Conservation (phyloP, 2,797 vertebrate species). For the Pogonophryne albipinna region DNA sequence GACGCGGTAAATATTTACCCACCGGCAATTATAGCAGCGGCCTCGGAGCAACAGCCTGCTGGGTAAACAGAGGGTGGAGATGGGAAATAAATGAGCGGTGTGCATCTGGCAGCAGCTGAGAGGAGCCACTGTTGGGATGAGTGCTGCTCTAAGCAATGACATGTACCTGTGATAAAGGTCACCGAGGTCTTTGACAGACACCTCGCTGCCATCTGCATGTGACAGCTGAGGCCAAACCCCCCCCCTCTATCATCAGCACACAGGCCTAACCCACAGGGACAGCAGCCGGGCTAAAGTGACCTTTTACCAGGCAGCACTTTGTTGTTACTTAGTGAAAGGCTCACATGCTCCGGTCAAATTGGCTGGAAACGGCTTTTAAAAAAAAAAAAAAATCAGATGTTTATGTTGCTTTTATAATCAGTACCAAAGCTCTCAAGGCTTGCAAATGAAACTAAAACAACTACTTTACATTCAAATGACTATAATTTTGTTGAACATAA, state of each 20-base stretch:
- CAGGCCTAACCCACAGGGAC: conserved; percentile 25
- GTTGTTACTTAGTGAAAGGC: conserved; percentile 21
- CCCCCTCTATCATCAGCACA: conserved; percentile 5
- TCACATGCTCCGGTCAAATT: neutral
- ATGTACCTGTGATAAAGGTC: conserved; percentile 66
- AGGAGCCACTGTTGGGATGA: conserved; percentile 38
- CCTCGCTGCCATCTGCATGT: conserved; percentile 47
- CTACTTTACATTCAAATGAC: neutral
- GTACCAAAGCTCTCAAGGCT: neutral
- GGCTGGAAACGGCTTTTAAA: too few species aligned
- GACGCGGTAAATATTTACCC: conserved; percentile 72
- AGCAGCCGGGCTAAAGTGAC: conserved; percentile 38
- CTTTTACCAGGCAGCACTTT: conserved; percentile 43
- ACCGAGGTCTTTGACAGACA: conserved; percentile 20
- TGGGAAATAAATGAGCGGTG: conserved; percentile 67
- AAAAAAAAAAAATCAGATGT: neutral
- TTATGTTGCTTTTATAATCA: too few species aligned
- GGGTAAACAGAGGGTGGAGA: conserved; percentile 66
- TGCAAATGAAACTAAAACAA: neutral
- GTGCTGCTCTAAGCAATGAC: conserved; percentile 47
- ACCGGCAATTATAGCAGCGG: conserved; percentile 58
- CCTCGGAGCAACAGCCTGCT: conserved; percentile 53
- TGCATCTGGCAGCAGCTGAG: conserved; percentile 56
- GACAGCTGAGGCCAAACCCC: conserved; percentile 36
- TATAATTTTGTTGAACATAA: neutral